Evolutionary conservation across 2,797 vertebrate species (phyloP).

Genomic region (Petrocephalus sullivani): DNA sequence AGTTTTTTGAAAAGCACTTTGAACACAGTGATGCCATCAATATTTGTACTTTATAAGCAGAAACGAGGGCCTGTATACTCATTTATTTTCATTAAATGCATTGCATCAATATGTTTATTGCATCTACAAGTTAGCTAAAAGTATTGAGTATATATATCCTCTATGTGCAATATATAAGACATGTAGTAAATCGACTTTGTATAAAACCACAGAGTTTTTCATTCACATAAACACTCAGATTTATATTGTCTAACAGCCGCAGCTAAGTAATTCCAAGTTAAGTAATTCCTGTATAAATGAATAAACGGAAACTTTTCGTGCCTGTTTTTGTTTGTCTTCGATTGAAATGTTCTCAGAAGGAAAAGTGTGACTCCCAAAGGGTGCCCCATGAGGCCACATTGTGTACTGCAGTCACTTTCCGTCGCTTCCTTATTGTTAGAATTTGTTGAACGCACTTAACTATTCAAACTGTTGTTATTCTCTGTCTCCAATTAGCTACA

Average conservation of each 20-base stretch:
- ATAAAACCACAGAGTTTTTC: neutral
- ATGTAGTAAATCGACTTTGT: neutral
- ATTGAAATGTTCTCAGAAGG: neutral
- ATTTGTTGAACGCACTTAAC: neutral
- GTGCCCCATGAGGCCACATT: neutral
- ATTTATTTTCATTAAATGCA: neutral
- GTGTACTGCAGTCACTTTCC: neutral
- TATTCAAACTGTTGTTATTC: neutral
- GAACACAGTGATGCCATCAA: neutral
- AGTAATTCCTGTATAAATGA: slow-evolving; percentile 1
- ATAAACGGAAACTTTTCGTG: neutral
- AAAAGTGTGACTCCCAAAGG: neutral
- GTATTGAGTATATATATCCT: neutral
- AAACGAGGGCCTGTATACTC: neutral
- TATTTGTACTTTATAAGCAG: neutral
- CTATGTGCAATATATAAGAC: neutral
- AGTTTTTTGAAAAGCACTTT: neutral
- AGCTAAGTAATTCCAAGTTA: slow-evolving; percentile 2
- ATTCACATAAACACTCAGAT: neutral
- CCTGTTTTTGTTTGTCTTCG: neutral
- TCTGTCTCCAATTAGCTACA: neutral
- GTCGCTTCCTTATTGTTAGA: neutral
- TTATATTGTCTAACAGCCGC: neutral
- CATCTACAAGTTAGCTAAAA: neutral
- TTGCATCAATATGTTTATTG: neutral